These are phyloP conservation scores for Drosophila bocqueti DNA, from an alignment of 1,140 invertebrate species.

Conservation along the genomic window DNA sequence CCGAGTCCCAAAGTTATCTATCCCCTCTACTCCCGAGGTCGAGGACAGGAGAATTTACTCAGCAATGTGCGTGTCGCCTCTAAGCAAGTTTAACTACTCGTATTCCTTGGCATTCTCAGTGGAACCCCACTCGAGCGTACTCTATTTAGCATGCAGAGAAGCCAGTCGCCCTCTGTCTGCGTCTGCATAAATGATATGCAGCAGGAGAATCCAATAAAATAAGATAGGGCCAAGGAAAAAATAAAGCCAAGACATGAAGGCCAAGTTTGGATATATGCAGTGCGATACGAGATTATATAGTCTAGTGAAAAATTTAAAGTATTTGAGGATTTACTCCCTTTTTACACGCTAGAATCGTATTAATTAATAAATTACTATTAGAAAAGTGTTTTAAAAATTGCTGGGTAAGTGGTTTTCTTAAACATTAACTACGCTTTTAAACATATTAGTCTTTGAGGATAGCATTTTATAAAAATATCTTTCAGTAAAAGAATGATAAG, in stretches of 20 bases:
- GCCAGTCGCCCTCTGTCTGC: conserved; percentile 24
- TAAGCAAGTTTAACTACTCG: conserved; percentile 58
- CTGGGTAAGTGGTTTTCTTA: background rate
- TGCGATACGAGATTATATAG: conserved; percentile 17
- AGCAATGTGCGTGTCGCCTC: conserved; percentile 48
- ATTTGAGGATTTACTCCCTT: background rate
- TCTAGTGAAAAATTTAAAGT: background rate
- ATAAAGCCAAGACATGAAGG: background rate
- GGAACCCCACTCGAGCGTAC: conserved; percentile 8
- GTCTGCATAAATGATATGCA: conserved; percentile 32
- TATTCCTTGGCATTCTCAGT: conserved; percentile 35
- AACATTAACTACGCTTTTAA: too few species aligned
- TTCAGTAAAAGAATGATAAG: background rate
- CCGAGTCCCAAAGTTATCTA: background rate
- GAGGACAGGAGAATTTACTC: conserved; percentile 20
- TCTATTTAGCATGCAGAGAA: conserved; percentile 69
- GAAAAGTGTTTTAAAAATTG: too few species aligned
- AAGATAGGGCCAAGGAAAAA: background rate
- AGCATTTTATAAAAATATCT: background rate
- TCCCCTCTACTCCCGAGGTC: background rate
- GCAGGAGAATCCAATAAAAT: conserved; percentile 27
- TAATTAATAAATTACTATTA: background rate
- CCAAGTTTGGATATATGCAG: conserved; percentile 26
- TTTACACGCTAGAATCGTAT: background rate
- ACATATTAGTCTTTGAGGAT: background rate